phyloP scores from a whole-genome alignment of 2,797 vertebrate species.

The Mormyrus proboscirostris region DNA sequence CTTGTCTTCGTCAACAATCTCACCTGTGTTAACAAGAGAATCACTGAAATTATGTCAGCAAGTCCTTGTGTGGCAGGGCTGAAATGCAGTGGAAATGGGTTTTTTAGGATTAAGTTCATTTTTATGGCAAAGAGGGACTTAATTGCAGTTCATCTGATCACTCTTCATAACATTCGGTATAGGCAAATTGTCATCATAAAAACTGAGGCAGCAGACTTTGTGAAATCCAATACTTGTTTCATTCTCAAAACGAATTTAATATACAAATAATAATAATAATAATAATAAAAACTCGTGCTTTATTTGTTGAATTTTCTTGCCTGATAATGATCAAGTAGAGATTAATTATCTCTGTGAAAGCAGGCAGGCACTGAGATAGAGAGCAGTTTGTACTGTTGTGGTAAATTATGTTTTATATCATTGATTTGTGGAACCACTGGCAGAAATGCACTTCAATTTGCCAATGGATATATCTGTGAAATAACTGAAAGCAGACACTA shows the following conservation, averaged over 20 bases:
- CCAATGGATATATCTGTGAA: neutral
- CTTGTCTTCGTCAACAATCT: neutral
- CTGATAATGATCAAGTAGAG: constrained; percentile 7
- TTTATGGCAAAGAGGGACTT: neutral
- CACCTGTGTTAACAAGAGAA: neutral
- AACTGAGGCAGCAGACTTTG: neutral
- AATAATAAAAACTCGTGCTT: neutral
- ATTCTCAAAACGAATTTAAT: neutral
- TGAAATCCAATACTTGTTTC: neutral
- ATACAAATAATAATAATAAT: neutral
- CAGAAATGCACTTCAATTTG: neutral
- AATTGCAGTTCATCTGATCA: neutral
- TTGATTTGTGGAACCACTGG: neutral
- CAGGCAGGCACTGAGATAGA: neutral
- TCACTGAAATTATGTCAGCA: neutral
- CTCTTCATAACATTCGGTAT: neutral
- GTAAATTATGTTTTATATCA: neutral
- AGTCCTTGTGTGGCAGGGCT: neutral
- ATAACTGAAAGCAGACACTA: neutral
- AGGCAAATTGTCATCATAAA: neutral
- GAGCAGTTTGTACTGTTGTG: neutral
- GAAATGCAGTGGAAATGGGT: too few relatives aligned
- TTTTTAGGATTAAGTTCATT: neutral
- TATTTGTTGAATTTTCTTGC: neutral
- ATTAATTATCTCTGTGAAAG: neutral